These are phyloP conservation scores for Bucco capensis DNA, from an alignment of 2,113 vertebrate species.

Conservation along the genomic window DNA sequence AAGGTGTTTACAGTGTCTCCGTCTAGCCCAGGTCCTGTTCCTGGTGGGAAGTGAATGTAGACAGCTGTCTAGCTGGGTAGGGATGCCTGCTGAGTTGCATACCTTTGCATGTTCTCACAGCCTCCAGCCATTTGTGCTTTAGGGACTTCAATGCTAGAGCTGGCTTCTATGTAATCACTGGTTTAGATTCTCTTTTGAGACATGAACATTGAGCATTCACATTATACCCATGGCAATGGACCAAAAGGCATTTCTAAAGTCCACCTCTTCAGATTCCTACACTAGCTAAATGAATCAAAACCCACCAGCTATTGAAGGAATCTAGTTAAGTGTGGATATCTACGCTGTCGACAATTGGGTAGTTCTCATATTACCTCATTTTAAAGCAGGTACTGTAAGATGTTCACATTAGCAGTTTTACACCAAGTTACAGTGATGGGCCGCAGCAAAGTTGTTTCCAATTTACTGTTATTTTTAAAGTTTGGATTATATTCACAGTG, in stretches of 20 bases:
- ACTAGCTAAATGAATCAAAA: not conserved
- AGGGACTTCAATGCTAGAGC: not conserved
- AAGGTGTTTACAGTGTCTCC: not conserved
- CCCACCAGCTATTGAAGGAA: not conserved
- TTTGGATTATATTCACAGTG: not conserved
- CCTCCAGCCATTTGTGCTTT: not conserved
- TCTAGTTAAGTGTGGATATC: not conserved
- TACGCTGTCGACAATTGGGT: not conserved
- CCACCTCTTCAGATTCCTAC: not conserved
- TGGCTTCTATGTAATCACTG: not conserved
- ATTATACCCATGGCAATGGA: not conserved
- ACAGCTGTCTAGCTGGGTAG: not conserved
- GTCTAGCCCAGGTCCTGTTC: not conserved
- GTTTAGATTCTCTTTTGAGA: not conserved
- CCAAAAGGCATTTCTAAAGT: not conserved
- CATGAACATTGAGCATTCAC: not conserved
- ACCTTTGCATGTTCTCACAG: not conserved
- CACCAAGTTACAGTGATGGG: not conserved
- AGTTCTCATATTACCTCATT: not conserved
- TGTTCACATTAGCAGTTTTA: not conserved
- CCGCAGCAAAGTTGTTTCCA: not conserved
- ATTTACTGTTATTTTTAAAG: not conserved
- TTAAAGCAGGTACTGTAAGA: not conserved
- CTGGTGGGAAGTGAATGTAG: not conserved
- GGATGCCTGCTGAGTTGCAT: accelerated